Base-by-base conservation (phyloP, 2,113 vertebrate genomes). In the Morone saxatilis region DNA sequence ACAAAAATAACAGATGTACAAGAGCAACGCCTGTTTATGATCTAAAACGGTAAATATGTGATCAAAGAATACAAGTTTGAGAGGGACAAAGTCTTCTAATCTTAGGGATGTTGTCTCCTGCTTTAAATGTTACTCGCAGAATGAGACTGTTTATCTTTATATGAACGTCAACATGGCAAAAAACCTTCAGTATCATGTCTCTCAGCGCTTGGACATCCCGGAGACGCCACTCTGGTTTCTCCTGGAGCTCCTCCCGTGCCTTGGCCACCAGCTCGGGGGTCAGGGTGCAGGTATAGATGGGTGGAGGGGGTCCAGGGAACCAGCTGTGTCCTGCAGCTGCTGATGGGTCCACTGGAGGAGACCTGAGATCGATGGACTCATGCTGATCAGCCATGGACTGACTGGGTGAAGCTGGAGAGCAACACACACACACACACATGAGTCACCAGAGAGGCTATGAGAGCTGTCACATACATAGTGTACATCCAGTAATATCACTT, bases 171-270 rank as follows among this genome's bases (percentile, higher is more conserved):
- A 31, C 3, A 22, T 53, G 41, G 6, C 6, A 50, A 48, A 20
- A 68, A 63, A 94, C 94, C 94, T 94, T 99, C 81, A 97, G 95
- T 84, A 99, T 96, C 98, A 99, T 99, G 70, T 99, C 98, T 47
- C 98, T 95, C 9, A 99, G 96, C 0, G 98, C 98, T 88, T 99
- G 98, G 25, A 97, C 98, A 1, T 99, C 98, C 0, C 98, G 96
- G 0, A 99, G 96, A 59, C 98, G 93, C 98, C 98, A 99, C 36
- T 99, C 98, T 0, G 98, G 98, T 83, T 99, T 99, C 92, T 99
- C 98, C 90, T 99, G 98, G 11, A 99, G 96, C 91, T 99, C 98
- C 65, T 99, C 98, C 22, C 97, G 95, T 36, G 98, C 98, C 85
- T 99, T 99, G 89, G 96, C 95, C 83, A 98, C 93, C 80, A 99